A percentile compares a stretch with the other conserved stretches of the same genome.
These are phyloP conservation scores for pig (Sus scrofa) DNA, from an alignment of 2,113 vertebrate species.

Conservation along the genomic window T2T-Sscrofa CM000812.6:203032001-203032500, in stretches of 20 bases:
- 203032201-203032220: neutral
- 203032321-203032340: neutral
- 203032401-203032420: neutral
- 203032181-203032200: fast-evolving
- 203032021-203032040: neutral
- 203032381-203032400: neutral
- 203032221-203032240: neutral
- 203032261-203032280: neutral
- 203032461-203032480: neutral
- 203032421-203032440: neutral
- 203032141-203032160: neutral
- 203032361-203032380: neutral
- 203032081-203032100: neutral
- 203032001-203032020: neutral
- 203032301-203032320: neutral
- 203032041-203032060: neutral
- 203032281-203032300: neutral
- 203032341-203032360: neutral
- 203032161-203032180: neutral
- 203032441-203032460: neutral
- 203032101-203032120: neutral
- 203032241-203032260: neutral
- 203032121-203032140: neutral
- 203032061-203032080: neutral
- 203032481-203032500: neutral